Evolutionary conservation across 2,797 vertebrate species (phyloP), one percentile per base, ranked within the genome.

Genomic region (Syngnathus acus): DNA sequence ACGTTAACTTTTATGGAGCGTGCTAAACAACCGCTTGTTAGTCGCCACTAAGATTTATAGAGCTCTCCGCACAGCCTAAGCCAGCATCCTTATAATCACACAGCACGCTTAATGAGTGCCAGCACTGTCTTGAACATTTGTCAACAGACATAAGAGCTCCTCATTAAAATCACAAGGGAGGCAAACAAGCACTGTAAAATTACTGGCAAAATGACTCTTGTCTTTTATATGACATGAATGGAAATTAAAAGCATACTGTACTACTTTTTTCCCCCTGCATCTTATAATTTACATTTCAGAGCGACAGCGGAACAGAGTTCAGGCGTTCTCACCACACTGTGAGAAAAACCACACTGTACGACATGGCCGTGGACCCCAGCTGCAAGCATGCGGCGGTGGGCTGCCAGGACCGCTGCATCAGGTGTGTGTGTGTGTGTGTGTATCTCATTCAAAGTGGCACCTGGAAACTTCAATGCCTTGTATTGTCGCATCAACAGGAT

Each of bases 321-420:
- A 93, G 92, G 23, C 90, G 94, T 64, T 94, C 94, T 0, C 96
- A 97, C 81, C 95, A 98, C 23, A 91, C 91, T 71, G 95, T 95
- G 73, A 90, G 92, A 72, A 99, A 98, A 85, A 94, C 92, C 42
- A 96, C 94, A 0, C 89, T 96, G 50, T 94, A 94, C 59, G 95
- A 98, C 83, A 95, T 98, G 95, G 90, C 90, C 3, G 91, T 99
- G 16, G 94, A 99, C 66, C 93, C 94, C 73, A 91, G 92, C 69
- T 90, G 92, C 92, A 96, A 94, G 75, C 96, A 96, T 0, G 94
- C 94, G 9, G 96, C 94, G 51, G 94, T 97, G 0, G 94, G 93
- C 77, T 98, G 95, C 78, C 96, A 98, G 80, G 96, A 99, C 85
- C 92, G 95, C 75, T 93, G 92, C 79, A 91, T 99, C 87, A 92